Conservation (phyloP, 2,888 invertebrate genomes). For the Acronicta leporina region DNA sequence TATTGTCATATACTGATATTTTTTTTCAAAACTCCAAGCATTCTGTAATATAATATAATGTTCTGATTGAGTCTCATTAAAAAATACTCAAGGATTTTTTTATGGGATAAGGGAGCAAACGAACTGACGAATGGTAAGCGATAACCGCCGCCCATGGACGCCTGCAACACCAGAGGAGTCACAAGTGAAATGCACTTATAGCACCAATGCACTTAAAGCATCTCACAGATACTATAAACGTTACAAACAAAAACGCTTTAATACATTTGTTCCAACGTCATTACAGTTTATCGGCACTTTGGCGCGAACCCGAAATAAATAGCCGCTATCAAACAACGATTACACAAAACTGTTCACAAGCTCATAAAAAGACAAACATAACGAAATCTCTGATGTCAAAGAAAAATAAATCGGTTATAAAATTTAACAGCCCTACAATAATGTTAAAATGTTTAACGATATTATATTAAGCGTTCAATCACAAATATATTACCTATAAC, state of each 20-base stretch:
- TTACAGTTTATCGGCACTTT: slow-evolving; percentile 79
- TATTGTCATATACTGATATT: too few species aligned
- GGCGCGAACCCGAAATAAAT: slow-evolving; percentile 77
- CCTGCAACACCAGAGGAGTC: too few species aligned
- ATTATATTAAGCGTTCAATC: slow-evolving; percentile 42
- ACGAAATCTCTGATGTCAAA: slow-evolving; percentile 81
- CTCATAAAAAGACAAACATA: slow-evolving; percentile 81
- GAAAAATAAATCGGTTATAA: slow-evolving; percentile 80
- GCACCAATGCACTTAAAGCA: slow-evolving; percentile 37
- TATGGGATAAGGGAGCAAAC: too few species aligned
- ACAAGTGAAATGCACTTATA: not conserved
- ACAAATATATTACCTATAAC: slow-evolving; percentile 23
- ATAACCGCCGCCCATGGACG: too few species aligned
- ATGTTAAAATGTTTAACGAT: slow-evolving; percentile 66
- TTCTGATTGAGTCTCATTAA: too few species aligned
- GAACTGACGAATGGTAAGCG: too few species aligned
- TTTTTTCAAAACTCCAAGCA: too few species aligned
- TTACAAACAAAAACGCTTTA: slow-evolving; percentile 67
- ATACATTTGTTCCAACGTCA: slow-evolving; percentile 74
- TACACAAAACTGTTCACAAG: slow-evolving; percentile 82
- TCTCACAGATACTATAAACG: slow-evolving; percentile 37
- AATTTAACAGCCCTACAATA: slow-evolving; percentile 72
- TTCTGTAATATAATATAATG: too few species aligned
- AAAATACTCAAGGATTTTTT: too few species aligned
- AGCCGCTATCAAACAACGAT: slow-evolving; percentile 82